phyloP scores from a whole-genome alignment of 2,888 invertebrate genomes.

The Macaria liturata region DNA sequence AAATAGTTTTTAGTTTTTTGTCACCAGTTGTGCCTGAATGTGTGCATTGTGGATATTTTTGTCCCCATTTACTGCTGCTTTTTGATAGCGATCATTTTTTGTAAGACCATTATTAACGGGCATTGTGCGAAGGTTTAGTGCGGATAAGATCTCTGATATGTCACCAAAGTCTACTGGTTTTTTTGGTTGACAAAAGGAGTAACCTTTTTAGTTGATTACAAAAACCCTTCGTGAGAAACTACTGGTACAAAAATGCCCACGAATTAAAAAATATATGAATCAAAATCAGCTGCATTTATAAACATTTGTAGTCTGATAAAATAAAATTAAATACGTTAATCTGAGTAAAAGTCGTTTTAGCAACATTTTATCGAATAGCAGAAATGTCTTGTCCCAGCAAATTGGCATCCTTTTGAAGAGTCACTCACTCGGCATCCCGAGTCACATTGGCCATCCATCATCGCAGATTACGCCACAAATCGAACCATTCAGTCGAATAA shows the following conservation, averaged over 20 bases:
- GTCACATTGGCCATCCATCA: constrained; percentile 64
- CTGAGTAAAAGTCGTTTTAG: neutral
- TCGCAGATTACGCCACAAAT: constrained; percentile 65
- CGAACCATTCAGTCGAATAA: constrained; percentile 61
- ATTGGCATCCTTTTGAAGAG: constrained; percentile 54
- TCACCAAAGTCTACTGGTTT: constrained; percentile 71
- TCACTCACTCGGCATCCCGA: constrained; percentile 58
- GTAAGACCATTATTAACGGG: constrained; percentile 71
- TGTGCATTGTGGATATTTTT: constrained; percentile 69
- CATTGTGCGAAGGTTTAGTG: constrained; percentile 78
- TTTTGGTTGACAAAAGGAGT: constrained; percentile 64
- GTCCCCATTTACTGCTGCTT: constrained; percentile 72
- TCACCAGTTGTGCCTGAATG: constrained; percentile 58
- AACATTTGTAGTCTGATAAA: neutral
- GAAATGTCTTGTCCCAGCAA: constrained; percentile 42
- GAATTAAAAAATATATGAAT: constrained; percentile 38
- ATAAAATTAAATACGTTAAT: neutral
- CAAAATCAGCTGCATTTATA: constrained; percentile 19
- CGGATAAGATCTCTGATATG: constrained; percentile 80
- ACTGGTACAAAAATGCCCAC: constrained; percentile 27
- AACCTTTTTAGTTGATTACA: constrained; percentile 66
- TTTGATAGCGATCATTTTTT: constrained; percentile 81
- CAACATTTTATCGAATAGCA: constrained; percentile 29
- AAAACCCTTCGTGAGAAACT: constrained; percentile 61
- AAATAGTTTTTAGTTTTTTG: constrained; percentile 62